Conservation (phyloP, 2,797 vertebrate species). For the Liasis olivaceus region DNA sequence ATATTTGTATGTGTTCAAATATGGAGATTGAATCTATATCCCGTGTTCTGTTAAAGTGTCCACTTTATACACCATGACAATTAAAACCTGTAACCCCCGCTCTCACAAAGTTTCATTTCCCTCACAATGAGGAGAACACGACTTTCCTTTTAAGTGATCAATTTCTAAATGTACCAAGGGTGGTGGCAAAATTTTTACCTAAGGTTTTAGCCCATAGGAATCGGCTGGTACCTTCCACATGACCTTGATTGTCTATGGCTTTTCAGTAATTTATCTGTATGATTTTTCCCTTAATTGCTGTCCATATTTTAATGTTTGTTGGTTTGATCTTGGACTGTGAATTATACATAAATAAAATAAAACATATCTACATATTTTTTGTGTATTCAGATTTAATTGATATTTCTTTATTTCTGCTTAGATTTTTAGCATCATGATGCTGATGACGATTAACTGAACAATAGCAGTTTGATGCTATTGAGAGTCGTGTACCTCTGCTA, state of each 20-base stretch:
- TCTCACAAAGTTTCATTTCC: no score
- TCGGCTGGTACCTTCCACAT: not conserved
- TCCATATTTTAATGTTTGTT: not conserved
- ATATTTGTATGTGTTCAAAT: no score
- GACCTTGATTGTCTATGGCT: not conserved
- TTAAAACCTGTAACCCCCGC: no score
- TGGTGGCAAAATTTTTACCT: no score
- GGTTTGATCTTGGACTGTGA: not conserved
- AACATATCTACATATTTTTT: not conserved
- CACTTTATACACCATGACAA: no score
- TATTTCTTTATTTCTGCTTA: not conserved
- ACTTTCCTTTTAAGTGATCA: no score
- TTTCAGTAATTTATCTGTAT: not conserved
- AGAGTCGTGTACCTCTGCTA: not conserved
- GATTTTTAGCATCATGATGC: not conserved
- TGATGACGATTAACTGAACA: not conserved
- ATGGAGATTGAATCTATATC: no score
- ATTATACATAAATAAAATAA: not conserved
- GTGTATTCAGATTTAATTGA: not conserved
- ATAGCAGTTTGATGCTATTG: not conserved
- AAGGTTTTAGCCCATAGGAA: not conserved
- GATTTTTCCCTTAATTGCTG: not conserved
- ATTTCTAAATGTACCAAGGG: no score
- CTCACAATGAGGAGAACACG: no score
- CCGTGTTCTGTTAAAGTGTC: no score